These are phyloP conservation scores for Tyto alba DNA, from an alignment of 2,113 vertebrate genomes.

Conservation along the genomic window DNA sequence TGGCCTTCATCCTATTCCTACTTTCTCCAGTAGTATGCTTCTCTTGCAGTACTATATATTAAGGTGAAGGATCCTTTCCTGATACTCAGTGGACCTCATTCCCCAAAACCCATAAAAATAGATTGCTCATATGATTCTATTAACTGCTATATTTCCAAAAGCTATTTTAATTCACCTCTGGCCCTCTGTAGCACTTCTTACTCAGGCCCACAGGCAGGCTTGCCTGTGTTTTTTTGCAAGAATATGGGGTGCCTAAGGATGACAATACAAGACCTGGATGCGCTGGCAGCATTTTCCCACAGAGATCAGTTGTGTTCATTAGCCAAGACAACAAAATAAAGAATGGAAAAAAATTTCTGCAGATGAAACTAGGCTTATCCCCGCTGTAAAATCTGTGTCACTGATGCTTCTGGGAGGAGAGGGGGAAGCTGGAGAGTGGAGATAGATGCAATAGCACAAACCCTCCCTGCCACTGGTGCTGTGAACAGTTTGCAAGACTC, in stretches of 20 bases:
- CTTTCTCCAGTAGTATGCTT: neutral
- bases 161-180: neutral
- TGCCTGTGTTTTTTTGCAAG: neutral
- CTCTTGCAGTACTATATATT: neutral
- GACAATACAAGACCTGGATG: neutral
- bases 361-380: neutral
- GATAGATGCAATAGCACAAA: neutral
- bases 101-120: neutral
- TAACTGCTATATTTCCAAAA: neutral
- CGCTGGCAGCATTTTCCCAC: constrained; percentile 16
- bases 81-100: neutral
- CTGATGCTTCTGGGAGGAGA: constrained; percentile 5
- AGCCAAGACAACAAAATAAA: constrained; percentile 49
- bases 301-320: constrained; percentile 19
- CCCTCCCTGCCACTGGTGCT: neutral
- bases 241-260: neutral
- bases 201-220: neutral
- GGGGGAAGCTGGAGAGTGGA: constrained; percentile 14
- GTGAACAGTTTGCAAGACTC: neutral
- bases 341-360: constrained; percentile 13
- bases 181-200: neutral
- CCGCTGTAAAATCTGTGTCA: constrained; percentile 30
- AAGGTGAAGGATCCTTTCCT: neutral
- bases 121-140: neutral
- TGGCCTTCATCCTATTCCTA: neutral